Base-by-base conservation (phyloP, 2,113 vertebrate genomes). In the Choloepus hoffmanni region DNA sequence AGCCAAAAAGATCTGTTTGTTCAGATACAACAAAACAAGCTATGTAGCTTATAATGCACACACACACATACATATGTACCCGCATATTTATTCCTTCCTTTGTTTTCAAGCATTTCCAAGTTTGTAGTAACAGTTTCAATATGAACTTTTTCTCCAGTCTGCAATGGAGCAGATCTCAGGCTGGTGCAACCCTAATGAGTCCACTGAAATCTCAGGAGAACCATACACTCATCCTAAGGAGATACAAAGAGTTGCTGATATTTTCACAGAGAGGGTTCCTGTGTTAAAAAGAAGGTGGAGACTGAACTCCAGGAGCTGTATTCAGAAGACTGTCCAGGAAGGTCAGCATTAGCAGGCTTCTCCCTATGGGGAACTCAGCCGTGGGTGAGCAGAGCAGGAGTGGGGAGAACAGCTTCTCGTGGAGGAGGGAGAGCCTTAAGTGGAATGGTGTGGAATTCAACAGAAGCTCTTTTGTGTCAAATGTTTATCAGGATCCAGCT, bases 401-500 rank as follows among this genome's bases (percentile, higher is more conserved):
- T 7, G 45, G 24, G 36, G 77, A 30, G 7, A n/a, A 33, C 30
- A 36, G 43, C 36, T 60, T 40, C 81, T 79, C 72, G 36, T n/a
- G 23, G 19, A 45, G 23, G 70, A 82, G 15, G 53, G 30, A 33
- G 15, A n/a, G 36, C n/a, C 84, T 84, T 28, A 26, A 0, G 30
- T 70, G 72, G 65, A 81, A 62, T n/a, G 68, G 58, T 30, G 68
- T 74, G 8, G 85, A 70, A 70, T 60, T 91, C 21, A 65, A n/a
- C 36, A 79, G 55, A 21, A 76, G 62, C 23, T 92, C 87, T 73
- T 85, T 84, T 86, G 97, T 21, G 16, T 48, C 85, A 85, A 68
- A 33, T 13, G 21, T 86, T 96, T 97, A 53, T 53, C 24, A 91
- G 73, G 82, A 30, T 97, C 70, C 91, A 96, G 74, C n/a, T 86